Evolutionary conservation across 2,113 vertebrate genomes (phyloP), one percentile per base, ranked within the genome.

Genomic region (Caracal caracal): DNA sequence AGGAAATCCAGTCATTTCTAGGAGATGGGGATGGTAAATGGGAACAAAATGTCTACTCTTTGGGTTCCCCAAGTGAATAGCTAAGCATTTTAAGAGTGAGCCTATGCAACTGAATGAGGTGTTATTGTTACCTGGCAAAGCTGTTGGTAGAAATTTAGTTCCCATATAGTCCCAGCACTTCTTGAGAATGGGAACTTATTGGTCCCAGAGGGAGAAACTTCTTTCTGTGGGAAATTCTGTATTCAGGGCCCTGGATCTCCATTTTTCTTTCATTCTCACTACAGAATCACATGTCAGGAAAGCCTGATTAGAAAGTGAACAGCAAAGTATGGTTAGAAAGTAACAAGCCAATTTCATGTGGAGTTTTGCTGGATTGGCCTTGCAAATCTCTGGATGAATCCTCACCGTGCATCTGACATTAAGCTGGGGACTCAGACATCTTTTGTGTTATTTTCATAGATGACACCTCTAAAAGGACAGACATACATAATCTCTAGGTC

Each of bases 171-270:
- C 17, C 22, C 49, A 90, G 76, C 24, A 95, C 28, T 96, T 95
- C 59, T 97, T 83, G 87, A 75, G 83, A 97, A 96, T 30, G 78
- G 47, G 56, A 96, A 80, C 33, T 92, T 96, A 98, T 84, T 97
- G 95, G 80, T 90, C 83, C 68, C 96, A 37, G 78, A 94, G 40
- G 75, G 83, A 96, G 66, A 94, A 95, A 85, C 12, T 81, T 96
- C 37, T 84, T 95, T 97, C 86, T 96, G 40, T 94, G 85, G 73
- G 53, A 94, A 96, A 96, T 86, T 81, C 35, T 93, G 49, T 91
- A 66, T 63, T 91, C 6, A 35, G 51, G 70, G 33, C 4, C 35
- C 53, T 63, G 73, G 47, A 90, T 17, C 63, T 85, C 71, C 37
- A 53, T 28, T 92, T 97, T 95, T 89, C 63, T 96, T 93, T 94